A percentile compares a stretch with the other conserved stretches of the same genome.
Evolutionary conservation across 2,888 invertebrate genomes (phyloP).

Genomic region (Ctena decussata): DNA sequence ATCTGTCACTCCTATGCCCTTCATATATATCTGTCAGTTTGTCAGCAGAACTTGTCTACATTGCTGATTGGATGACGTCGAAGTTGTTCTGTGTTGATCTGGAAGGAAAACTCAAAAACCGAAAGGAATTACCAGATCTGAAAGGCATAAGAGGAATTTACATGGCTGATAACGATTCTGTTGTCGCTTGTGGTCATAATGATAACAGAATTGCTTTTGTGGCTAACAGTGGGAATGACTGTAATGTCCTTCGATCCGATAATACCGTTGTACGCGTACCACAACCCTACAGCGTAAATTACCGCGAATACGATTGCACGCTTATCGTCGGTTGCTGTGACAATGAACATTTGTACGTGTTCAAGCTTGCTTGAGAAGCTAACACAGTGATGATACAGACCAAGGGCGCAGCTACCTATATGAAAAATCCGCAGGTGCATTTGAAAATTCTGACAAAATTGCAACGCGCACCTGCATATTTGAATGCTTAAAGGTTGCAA

Average conservation of each 20-base stretch:
- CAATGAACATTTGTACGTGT: not conserved
- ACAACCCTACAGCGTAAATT: not conserved
- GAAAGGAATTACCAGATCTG: not conserved
- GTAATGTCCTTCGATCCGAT: not conserved
- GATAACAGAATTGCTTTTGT: not conserved
- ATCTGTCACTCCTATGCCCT: not conserved
- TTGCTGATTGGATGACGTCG: not conserved
- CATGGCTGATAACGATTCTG: not conserved
- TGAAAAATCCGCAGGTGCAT: no score
- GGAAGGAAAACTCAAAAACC: not conserved
- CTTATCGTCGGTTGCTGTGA: not conserved
- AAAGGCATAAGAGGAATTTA: not conserved
- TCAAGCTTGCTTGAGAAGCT: not conserved
- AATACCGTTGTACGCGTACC: not conserved
- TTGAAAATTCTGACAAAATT: no score
- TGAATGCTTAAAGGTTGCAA: no score
- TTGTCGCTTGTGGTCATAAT: not conserved
- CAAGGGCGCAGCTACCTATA: no score
- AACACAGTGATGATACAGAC: no score
- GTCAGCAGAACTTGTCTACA: not conserved
- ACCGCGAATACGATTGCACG: not conserved
- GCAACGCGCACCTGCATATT: no score
- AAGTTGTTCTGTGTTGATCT: not conserved
- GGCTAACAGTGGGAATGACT: not conserved
- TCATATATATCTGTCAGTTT: not conserved